Evolutionary conservation across 2,113 vertebrate genomes (phyloP).

Genomic region (Mesembrinibis cayennensis): DNA sequence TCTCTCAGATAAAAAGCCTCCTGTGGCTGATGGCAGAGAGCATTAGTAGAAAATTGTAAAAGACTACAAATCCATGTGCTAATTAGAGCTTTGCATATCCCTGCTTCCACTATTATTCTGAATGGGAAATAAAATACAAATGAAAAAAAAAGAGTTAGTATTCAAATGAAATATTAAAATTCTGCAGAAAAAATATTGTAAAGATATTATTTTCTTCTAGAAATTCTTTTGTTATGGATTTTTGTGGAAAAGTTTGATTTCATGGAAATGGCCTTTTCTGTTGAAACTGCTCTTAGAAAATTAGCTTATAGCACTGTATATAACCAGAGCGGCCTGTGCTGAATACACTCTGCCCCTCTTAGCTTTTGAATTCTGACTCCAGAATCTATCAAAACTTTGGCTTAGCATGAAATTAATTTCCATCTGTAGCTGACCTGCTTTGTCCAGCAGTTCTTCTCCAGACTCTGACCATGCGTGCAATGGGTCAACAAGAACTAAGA

Average conservation of each 20-base stretch:
- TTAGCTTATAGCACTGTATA: not conserved
- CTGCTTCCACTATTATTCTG: not conserved
- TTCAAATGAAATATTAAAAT: slow-evolving; percentile 1
- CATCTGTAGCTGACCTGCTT: not conserved
- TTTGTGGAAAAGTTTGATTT: not conserved
- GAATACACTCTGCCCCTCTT: not conserved
- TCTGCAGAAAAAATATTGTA: not conserved
- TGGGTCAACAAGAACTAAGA: not conserved
- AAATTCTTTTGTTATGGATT: not conserved
- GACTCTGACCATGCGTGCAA: not conserved
- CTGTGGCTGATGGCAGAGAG: slow-evolving; percentile 29
- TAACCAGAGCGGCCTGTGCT: not conserved
- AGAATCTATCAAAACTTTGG: not conserved
- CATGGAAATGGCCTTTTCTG: not conserved
- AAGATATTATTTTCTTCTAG: not conserved
- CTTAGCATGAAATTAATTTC: not conserved
- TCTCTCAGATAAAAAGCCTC: slow-evolving; percentile 21
- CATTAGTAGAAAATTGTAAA: slow-evolving; percentile 23
- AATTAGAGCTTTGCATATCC: slow-evolving; percentile 46
- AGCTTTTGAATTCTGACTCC: not conserved
- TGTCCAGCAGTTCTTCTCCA: not conserved
- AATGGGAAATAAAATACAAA: slow-evolving; percentile 24
- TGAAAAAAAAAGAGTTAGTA: not conserved
- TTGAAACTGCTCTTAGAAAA: not conserved
- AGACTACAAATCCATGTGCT: slow-evolving; percentile 30